phyloP scores from a whole-genome alignment of 2,113 vertebrate genomes.

The Anthoscopus minutus region DNA sequence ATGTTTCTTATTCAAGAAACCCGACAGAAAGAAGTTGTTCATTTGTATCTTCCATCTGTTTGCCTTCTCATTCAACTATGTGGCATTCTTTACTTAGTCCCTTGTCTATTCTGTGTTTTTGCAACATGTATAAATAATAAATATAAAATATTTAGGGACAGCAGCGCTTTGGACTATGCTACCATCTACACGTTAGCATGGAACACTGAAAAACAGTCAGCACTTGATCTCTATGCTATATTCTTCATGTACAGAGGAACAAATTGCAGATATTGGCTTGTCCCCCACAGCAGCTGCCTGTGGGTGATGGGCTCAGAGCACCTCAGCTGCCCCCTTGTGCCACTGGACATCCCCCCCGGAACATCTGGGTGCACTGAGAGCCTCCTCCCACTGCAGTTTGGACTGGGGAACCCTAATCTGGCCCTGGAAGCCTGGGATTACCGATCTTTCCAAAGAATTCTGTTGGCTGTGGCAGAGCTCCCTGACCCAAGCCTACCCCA shows the following conservation, averaged over 20 bases:
- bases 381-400: not conserved
- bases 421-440: not conserved
- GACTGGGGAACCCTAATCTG: not conserved
- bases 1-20: not conserved
- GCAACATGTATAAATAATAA: not conserved
- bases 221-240: not conserved
- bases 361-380: not conserved
- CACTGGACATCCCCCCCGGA: not conserved
- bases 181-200: not conserved
- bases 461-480: not conserved
- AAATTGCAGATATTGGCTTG: not conserved
- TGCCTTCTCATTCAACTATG: not conserved
- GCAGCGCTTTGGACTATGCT: not conserved
- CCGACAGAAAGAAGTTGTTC: not conserved
- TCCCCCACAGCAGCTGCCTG: not conserved
- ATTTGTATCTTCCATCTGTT: not conserved
- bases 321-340: not conserved
- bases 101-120: not conserved
- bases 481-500: rapidly evolving
- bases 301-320: not conserved
- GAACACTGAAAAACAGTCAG: not conserved
- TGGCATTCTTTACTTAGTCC: not conserved
- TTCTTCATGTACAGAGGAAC: not conserved
- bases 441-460: not conserved
- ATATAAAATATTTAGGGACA: not conserved